These are phyloP conservation scores for Ploceus nigricollis DNA, from an alignment of 2,113 vertebrate species.

Conservation along the genomic window DNA sequence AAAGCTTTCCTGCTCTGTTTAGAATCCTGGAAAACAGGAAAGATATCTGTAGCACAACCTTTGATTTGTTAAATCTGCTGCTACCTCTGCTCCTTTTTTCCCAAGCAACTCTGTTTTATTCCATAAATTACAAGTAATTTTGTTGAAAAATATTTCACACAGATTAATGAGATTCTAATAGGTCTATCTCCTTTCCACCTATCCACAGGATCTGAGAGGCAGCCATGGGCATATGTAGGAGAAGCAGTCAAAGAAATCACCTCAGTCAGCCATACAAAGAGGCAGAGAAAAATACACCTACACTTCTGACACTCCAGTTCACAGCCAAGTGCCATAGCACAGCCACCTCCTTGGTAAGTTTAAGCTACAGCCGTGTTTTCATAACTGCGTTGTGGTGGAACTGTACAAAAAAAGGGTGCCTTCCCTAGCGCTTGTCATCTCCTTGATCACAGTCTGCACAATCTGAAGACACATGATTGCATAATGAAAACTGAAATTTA, in stretches of 20 bases:
- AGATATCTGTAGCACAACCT: neutral
- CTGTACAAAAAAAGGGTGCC: neutral
- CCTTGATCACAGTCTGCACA: neutral
- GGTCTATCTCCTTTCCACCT: neutral
- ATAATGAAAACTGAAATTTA: neutral
- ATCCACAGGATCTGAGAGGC: neutral
- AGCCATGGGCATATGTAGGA: neutral
- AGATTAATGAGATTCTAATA: neutral
- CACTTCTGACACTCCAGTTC: neutral
- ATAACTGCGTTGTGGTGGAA: neutral
- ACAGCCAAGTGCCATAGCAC: neutral
- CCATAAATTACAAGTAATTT: neutral
- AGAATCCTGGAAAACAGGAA: neutral
- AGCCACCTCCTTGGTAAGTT: neutral
- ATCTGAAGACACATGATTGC: neutral
- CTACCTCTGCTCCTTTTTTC: neutral
- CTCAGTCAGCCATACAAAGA: neutral
- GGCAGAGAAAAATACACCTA: neutral
- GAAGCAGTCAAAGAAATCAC: neutral
- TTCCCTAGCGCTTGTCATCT: neutral
- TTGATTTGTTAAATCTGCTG: neutral
- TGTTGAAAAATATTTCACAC: neutral
- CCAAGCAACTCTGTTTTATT: neutral
- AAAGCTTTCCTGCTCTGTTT: neutral
- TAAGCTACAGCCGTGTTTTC: neutral